A percentile compares a stretch with the other conserved stretches of the same genome.
Evolutionary conservation across 2,797 vertebrate species (phyloP).

Genomic region (Danio jaintianensis): DNA sequence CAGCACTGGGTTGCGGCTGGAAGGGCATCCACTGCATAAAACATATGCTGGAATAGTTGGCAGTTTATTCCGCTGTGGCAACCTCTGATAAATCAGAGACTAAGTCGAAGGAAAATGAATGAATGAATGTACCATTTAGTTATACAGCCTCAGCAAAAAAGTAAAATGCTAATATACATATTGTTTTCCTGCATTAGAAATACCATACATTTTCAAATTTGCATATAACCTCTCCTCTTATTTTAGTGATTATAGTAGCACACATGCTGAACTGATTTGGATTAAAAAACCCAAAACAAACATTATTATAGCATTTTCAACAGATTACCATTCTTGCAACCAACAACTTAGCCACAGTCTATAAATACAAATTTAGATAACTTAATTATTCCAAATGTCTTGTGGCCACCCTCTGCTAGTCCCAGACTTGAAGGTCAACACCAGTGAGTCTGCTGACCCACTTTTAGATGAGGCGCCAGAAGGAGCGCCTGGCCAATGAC

Average conservation of each 20-base stretch:
- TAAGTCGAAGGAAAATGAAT: too few species aligned
- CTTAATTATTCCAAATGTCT: conserved; percentile 38
- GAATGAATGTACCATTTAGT: too few species aligned
- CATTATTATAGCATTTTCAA: background rate
- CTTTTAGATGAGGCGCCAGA: conserved; percentile 36
- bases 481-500: conserved; percentile 41
- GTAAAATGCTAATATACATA: background rate
- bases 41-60: too few species aligned
- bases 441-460: conserved; percentile 45
- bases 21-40: too few species aligned
- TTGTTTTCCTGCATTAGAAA: background rate
- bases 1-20: too few species aligned
- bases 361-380: conserved; percentile 28
- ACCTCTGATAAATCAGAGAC: too few species aligned
- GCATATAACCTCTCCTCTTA: background rate
- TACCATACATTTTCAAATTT: background rate
- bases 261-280: background rate
- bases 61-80: too few species aligned
- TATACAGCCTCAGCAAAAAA: background rate
- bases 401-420: background rate
- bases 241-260: background rate
- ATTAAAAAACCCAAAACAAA: background rate
- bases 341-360: background rate
- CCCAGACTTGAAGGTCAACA: conserved; percentile 45
- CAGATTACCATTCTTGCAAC: background rate